These are phyloP conservation scores for Troides oblongomaculatus DNA, from an alignment of 2,888 invertebrate genomes.

Conservation along the genomic window DNA sequence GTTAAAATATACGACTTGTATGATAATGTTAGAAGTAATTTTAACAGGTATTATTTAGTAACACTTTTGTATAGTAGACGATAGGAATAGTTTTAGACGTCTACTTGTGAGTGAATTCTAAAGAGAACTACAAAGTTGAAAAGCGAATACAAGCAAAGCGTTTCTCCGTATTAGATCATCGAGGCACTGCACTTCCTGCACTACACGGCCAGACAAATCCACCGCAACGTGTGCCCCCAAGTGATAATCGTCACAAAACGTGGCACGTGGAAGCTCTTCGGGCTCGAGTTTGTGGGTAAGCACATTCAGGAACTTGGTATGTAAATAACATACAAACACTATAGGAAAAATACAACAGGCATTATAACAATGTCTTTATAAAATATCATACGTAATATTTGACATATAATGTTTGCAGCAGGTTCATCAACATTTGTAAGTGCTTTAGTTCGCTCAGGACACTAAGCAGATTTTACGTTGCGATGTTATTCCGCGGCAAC, in stretches of 20 bases:
- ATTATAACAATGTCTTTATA: too few relatives aligned
- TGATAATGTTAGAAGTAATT: too few relatives aligned
- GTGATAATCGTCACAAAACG: conserved; percentile 94
- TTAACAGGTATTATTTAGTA: too few relatives aligned
- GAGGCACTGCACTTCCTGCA: conserved; percentile 97
- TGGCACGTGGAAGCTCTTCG: conserved; percentile 97
- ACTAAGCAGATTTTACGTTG: background rate
- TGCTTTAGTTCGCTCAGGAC: background rate
- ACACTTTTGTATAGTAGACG: too few relatives aligned
- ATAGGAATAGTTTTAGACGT: too few relatives aligned
- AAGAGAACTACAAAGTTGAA: background rate
- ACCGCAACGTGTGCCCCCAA: conserved; percentile 96
- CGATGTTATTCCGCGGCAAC: background rate
- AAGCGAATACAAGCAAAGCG: background rate
- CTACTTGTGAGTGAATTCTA: too few relatives aligned
- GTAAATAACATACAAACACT: too few relatives aligned
- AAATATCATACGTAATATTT: too few relatives aligned
- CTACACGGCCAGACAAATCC: conserved; percentile 91
- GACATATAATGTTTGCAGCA: too few relatives aligned
- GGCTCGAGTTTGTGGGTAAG: conserved; percentile 94
- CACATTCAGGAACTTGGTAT: background rate
- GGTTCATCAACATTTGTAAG: background rate
- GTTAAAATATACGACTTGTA: too few relatives aligned
- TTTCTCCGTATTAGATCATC: conserved; percentile 83
- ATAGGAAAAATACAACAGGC: too few relatives aligned